These are phyloP conservation scores for Hypocryptadius cinnamomeus DNA, from an alignment of 2,113 vertebrate genomes.

Conservation along the genomic window DNA sequence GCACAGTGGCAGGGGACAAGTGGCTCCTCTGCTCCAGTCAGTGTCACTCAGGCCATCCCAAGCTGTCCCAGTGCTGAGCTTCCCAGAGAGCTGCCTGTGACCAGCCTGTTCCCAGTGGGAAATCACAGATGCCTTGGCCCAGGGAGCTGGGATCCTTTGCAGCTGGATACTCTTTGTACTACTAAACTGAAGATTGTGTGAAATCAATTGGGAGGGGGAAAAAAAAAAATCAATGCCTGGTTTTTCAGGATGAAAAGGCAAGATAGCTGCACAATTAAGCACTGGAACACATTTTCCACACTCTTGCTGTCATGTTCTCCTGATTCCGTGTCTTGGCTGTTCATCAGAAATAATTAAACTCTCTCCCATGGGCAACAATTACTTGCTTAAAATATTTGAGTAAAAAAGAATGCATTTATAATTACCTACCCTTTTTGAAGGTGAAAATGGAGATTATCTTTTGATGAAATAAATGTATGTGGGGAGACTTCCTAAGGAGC, in stretches of 20 bases:
- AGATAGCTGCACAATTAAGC: conserved; percentile 70
- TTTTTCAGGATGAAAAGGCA: conserved; percentile 69
- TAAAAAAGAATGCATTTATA: conserved; percentile 71
- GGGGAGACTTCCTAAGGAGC: not conserved
- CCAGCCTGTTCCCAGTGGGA: not conserved
- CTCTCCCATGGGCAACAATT: conserved; percentile 77
- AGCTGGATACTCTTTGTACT: conserved; percentile 35
- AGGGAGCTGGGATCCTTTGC: conserved; percentile 1
- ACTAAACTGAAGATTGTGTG: conserved; percentile 66
- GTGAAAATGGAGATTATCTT: conserved; percentile 72
- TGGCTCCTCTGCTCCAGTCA: not conserved
- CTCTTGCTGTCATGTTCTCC: conserved; percentile 64
- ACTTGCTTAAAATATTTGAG: conserved; percentile 75
- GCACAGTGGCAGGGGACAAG: not conserved
- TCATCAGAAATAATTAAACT: conserved; percentile 80
- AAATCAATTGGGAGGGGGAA: conserved; percentile 62
- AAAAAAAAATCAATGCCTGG: conserved; percentile 66
- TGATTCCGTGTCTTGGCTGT: conserved; percentile 62
- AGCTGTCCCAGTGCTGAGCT: not conserved
- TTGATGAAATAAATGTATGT: conserved; percentile 46
- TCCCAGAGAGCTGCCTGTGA: not conserved
- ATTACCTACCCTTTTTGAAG: conserved; percentile 72
- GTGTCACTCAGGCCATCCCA: not conserved
- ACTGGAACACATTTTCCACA: conserved; percentile 47
- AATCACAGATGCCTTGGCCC: not conserved